phyloP scores from a whole-genome alignment of 2,113 vertebrate genomes.

The Sprattus sprattus region DNA sequence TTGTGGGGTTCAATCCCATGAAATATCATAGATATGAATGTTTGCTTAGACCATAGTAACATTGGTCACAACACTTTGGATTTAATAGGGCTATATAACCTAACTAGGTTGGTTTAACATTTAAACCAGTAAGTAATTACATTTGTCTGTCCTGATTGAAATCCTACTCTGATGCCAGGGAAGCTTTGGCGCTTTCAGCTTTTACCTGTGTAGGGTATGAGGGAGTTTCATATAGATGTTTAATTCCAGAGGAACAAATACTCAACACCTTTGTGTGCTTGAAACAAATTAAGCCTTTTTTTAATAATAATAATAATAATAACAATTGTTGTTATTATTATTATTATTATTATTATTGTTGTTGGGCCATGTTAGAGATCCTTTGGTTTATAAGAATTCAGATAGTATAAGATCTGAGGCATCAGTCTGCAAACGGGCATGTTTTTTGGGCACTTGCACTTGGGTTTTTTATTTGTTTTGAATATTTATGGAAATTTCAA shows the following conservation, averaged over 20 bases:
- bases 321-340: no score
- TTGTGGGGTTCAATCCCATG: background rate
- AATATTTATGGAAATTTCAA: background rate
- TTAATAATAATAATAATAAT: no score
- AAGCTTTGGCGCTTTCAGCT: no score
- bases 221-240: no score
- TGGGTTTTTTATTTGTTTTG: background rate
- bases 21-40: background rate
- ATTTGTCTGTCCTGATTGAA: no score
- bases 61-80: background rate
- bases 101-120: background rate
- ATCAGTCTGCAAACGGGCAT: background rate
- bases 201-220: no score
- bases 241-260: no score
- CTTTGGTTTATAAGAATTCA: background rate
- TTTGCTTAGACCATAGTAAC: background rate
- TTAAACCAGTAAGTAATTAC: no score
- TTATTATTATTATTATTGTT: no score
- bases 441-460: background rate
- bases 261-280: background rate
- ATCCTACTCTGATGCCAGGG: no score
- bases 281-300: background rate
- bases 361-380: background rate
- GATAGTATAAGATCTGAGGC: background rate
- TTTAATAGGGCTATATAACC: background rate